Evolutionary conservation across 1,140 invertebrate genomes (phyloP).

Genomic region (Mylabris phalerata): DNA sequence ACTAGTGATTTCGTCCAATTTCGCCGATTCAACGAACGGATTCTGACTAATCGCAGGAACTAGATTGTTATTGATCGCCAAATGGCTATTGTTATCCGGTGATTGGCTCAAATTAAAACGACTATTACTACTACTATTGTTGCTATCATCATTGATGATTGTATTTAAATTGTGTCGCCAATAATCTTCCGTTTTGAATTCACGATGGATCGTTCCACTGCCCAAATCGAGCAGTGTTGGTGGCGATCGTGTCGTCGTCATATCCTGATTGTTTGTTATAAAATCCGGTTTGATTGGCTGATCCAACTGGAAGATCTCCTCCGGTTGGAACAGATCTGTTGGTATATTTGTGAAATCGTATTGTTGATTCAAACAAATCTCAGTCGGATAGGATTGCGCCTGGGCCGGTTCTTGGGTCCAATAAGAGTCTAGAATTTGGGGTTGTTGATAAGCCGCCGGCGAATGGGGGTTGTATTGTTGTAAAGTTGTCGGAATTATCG

Average conservation of each 20-base stretch:
- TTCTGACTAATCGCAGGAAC: slow-evolving; percentile 18
- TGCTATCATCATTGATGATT: slow-evolving; percentile 38
- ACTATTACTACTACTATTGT: slow-evolving; percentile 35
- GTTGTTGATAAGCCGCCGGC: slow-evolving; percentile 31
- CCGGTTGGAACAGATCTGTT: slow-evolving; percentile 66
- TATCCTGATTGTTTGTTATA: slow-evolving; percentile 38
- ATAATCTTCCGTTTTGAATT: slow-evolving; percentile 49
- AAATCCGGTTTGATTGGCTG: slow-evolving; percentile 63
- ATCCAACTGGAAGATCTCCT: slow-evolving; percentile 70
- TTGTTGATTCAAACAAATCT: slow-evolving; percentile 24
- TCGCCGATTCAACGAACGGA: slow-evolving; percentile 17
- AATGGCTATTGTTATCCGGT: slow-evolving; percentile 27
- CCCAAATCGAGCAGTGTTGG: slow-evolving; percentile 63
- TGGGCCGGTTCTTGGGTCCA: slow-evolving; percentile 36
- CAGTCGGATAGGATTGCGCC: slow-evolving; percentile 28
- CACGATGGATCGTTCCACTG: slow-evolving; percentile 55
- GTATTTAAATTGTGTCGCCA: slow-evolving; percentile 28
- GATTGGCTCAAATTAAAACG: slow-evolving; percentile 38
- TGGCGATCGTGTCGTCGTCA: slow-evolving; percentile 52
- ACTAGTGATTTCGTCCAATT: slow-evolving; percentile 15
- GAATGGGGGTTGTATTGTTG: slow-evolving; percentile 29
- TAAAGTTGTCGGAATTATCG: slow-evolving; percentile 29
- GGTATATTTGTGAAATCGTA: slow-evolving; percentile 50
- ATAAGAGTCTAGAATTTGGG: slow-evolving; percentile 29
- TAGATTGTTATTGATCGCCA: slow-evolving; percentile 27